Percentiles rank a stretch among this genome's conserved stretches.
These are phyloP conservation scores for Marcusenius ussheri DNA, from an alignment of 2,113 vertebrate species.

Conservation along the genomic window DNA sequence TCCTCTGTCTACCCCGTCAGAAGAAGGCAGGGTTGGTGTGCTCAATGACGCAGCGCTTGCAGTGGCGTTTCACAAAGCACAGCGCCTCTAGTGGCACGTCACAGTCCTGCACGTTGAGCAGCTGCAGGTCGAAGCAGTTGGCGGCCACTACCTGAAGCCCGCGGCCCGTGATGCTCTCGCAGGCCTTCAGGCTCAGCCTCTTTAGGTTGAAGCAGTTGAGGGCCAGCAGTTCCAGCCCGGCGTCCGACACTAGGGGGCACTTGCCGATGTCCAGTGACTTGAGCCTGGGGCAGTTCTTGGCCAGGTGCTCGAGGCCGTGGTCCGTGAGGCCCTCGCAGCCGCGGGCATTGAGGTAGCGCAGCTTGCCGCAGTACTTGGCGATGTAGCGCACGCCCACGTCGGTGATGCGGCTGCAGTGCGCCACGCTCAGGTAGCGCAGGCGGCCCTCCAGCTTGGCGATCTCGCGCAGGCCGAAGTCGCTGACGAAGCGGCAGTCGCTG, in stretches of 20 bases:
- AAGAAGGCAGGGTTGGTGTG: slow-evolving; percentile 86
- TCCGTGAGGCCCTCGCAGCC: slow-evolving; percentile 97
- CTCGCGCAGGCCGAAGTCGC: slow-evolving; percentile 90
- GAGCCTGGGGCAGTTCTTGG: slow-evolving; percentile 89
- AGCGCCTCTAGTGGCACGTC: slow-evolving; percentile 78
- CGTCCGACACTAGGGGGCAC: slow-evolving; percentile 88
- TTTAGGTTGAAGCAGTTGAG: slow-evolving; percentile 84
- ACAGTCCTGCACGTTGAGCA: slow-evolving; percentile 83
- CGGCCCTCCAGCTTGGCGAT: slow-evolving; percentile 89
- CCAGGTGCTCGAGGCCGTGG: slow-evolving; percentile 87
- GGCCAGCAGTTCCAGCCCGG: slow-evolving; percentile 79
- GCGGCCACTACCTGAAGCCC: slow-evolving; percentile 80
- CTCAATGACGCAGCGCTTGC: slow-evolving; percentile 80
- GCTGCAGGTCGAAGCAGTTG: slow-evolving; percentile 83
- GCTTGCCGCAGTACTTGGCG: slow-evolving; percentile 89
- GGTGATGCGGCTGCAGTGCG: slow-evolving; percentile 90
- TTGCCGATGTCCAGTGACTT: slow-evolving; percentile 92
- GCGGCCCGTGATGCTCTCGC: slow-evolving; percentile 78
- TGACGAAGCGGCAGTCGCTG: slow-evolving; percentile 89
- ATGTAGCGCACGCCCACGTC: slow-evolving; percentile 93
- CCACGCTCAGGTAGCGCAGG: slow-evolving; percentile 90
- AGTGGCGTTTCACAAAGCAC: slow-evolving; percentile 78
- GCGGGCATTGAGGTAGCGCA: slow-evolving; percentile 94
- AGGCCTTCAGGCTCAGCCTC: slow-evolving; percentile 78
- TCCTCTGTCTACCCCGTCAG: slow-evolving; percentile 46